Evolutionary conservation across 2,888 invertebrate species (phyloP), one percentile per base, ranked within the genome.

Genomic region (Sphaerophoria rueppellii): DNA sequence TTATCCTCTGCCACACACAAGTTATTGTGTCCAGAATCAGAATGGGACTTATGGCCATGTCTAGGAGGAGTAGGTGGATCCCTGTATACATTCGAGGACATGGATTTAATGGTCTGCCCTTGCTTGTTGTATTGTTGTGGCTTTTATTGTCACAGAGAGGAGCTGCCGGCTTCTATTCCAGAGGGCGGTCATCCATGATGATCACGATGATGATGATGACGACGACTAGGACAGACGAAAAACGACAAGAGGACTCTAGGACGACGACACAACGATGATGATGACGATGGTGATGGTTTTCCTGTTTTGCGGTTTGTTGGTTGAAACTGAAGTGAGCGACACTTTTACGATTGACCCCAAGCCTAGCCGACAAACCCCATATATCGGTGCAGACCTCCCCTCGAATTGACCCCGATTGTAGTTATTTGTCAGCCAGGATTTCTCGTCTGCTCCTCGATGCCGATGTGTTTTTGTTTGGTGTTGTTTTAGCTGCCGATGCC

Each of bases 281-380:
- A 37, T 43, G 72, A 72, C 80, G 81, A 81, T 81, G 85, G 72
- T 81, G 81, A 81, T 85, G 85, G 85, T 81, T 85, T 85, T 85
- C 85, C 81, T 81, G 85, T 81, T 85, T 81, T 85, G 85, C 37
- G 85, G 85, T 85, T 85, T 85, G 85, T 81, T 81, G 81, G 81
- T 80, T 37, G 63, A 85, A 81, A 85, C 81, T 85, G 85, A 85
- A 85, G 85, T 81, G 85, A 85, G 81, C 81, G 81, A 85, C 85
- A 85, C 85, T 85, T 85, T 85, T 80, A 85, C 81, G 81, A 85
- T 80, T 85, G 85, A 69, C 69, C 80, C 70, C 70, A 60, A 60
- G 52, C 65, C 67, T 57, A 50, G 50, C 37, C 65, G 24, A 1
- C 24, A 24, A 50, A 37, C 34, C 14, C 14, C 9, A 11, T 16